Evolutionary conservation across 2,113 vertebrate species (phyloP).

Genomic region (Pipra filicauda): DNA sequence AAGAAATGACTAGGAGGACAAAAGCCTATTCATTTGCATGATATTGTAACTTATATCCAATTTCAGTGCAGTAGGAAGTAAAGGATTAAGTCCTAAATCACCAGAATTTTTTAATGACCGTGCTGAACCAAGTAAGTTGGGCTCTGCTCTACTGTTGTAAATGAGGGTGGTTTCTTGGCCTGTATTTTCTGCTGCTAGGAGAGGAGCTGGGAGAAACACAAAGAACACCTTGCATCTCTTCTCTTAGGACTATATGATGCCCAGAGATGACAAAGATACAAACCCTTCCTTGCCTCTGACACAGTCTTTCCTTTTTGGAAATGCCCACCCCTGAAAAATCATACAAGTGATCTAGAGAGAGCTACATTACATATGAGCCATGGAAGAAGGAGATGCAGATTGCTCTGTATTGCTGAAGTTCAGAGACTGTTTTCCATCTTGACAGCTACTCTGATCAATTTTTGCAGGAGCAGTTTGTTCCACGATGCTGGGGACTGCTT

Average conservation of each 20-base stretch:
- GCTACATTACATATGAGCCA: fast-evolving
- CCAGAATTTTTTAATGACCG: background rate
- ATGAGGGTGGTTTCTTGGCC: background rate
- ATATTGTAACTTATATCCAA: background rate
- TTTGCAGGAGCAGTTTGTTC: background rate
- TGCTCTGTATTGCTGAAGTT: background rate
- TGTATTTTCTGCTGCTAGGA: background rate
- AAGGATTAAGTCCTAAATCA: background rate
- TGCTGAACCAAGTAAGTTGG: background rate
- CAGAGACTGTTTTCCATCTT: background rate
- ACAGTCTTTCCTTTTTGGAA: background rate
- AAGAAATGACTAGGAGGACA: background rate
- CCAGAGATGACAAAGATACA: background rate
- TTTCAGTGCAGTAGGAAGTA: background rate
- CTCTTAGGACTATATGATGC: background rate
- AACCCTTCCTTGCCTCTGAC: background rate
- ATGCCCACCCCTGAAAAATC: background rate
- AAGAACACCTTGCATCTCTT: background rate
- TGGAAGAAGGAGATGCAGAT: background rate
- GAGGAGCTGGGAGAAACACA: background rate
- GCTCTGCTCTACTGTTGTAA: background rate
- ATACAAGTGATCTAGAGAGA: background rate
- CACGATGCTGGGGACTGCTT: background rate
- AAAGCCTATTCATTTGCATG: background rate
- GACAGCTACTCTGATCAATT: background rate